phyloP scores from a whole-genome alignment of 2,888 invertebrate genomes.

The Sinodicranocentrus sp. region DNA sequence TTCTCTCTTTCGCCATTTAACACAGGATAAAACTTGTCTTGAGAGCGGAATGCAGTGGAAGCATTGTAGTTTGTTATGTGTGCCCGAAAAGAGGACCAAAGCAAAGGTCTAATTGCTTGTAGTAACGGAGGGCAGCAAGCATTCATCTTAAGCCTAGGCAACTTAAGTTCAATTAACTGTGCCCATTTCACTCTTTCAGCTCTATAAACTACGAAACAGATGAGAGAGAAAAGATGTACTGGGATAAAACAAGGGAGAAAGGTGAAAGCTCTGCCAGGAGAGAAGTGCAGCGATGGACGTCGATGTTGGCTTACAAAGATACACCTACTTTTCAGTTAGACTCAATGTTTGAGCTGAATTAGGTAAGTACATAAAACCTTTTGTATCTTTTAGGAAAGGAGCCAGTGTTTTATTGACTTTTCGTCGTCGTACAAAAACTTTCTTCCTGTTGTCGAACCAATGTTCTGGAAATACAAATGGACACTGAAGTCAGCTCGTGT shows the following conservation, averaged over 20 bases:
- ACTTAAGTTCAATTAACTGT: conserved; percentile 61
- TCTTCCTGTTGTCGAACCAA: conserved; percentile 12
- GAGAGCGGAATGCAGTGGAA: not conserved
- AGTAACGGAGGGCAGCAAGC: conserved; percentile 27
- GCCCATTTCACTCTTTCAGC: conserved; percentile 47
- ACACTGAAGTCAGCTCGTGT: conserved; percentile 19
- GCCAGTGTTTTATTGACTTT: conserved; percentile 62
- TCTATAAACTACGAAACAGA: conserved; percentile 39
- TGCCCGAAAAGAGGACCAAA: not conserved
- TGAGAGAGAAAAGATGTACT: conserved; percentile 24
- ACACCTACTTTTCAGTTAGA: not conserved
- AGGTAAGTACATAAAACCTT: not conserved
- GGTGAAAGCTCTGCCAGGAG: not conserved
- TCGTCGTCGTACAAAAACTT: conserved; percentile 7
- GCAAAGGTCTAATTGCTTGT: conserved; percentile 33
- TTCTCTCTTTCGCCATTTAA: conserved; percentile 30
- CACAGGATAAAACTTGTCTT: conserved; percentile 32
- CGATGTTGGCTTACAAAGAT: not conserved
- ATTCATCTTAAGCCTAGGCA: conserved; percentile 23
- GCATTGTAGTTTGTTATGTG: not conserved
- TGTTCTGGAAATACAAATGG: conserved; percentile 21
- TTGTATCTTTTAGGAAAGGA: conserved; percentile 36
- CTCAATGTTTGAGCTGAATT: not conserved
- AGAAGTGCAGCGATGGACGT: no score
- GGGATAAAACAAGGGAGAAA: not conserved